These are phyloP conservation scores for Sebastes trivittatus DNA, from an alignment of 2,797 vertebrate species.

Conservation along the genomic window DNA sequence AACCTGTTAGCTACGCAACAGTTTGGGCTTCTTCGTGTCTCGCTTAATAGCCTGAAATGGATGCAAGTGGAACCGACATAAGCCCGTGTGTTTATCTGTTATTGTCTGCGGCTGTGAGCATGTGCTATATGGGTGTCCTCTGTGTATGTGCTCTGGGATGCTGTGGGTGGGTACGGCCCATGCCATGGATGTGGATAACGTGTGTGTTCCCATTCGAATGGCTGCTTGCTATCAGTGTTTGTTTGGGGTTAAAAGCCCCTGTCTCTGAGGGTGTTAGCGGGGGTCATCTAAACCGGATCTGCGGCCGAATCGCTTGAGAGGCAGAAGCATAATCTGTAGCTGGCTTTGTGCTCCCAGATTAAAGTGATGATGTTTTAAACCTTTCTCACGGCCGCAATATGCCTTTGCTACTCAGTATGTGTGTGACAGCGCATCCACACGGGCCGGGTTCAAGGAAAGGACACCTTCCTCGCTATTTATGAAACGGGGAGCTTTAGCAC, in stretches of 20 bases:
- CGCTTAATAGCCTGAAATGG: constrained; percentile 54
- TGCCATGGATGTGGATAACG: constrained; percentile 37
- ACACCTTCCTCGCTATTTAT: constrained; percentile 78
- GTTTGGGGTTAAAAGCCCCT: constrained; percentile 75
- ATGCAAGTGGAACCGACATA: constrained; percentile 66
- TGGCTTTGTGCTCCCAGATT: constrained; percentile 80
- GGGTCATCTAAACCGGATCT: constrained; percentile 80
- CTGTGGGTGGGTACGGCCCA: constrained; percentile 25
- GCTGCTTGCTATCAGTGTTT: constrained; percentile 63
- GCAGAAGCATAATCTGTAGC: constrained; percentile 79
- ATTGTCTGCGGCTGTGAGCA: constrained; percentile 42
- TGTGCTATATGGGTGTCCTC: constrained; percentile 29
- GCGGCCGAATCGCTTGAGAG: constrained; percentile 74
- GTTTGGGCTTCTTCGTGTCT: constrained; percentile 54
- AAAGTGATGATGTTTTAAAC: constrained; percentile 81
- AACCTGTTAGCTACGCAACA: constrained; percentile 66
- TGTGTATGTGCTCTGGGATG: constrained; percentile 22
- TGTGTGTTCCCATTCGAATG: constrained; percentile 60
- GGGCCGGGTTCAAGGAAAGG: constrained; percentile 76
- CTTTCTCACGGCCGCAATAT: constrained; percentile 78
- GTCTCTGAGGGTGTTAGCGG: constrained; percentile 75
- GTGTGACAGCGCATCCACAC: constrained; percentile 68
- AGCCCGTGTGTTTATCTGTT: constrained; percentile 58
- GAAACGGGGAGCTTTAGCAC: constrained; percentile 73
- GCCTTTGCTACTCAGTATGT: constrained; percentile 53